These are phyloP conservation scores for Zygogramma bicolorata DNA, from an alignment of 2,888 invertebrate species.

Conservation along the genomic window DNA sequence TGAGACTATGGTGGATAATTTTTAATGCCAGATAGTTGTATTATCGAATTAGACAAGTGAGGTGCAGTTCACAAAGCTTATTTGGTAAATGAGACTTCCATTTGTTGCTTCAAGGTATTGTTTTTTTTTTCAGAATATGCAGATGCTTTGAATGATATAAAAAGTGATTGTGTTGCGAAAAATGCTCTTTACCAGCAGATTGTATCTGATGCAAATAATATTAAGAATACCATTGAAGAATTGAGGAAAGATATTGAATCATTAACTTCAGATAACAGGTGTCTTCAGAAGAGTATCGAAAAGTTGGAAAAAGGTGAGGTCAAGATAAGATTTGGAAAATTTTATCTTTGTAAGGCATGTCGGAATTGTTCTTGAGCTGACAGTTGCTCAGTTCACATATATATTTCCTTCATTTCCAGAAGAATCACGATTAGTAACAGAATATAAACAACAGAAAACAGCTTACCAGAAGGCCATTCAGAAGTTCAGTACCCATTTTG, in stretches of 20 bases:
- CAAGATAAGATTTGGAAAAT: too few species aligned
- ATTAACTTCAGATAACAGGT: not conserved
- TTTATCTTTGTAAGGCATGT: too few species aligned
- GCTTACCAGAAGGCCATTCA: constrained; percentile 14
- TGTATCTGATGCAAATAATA: not conserved
- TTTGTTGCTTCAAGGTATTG: too few species aligned
- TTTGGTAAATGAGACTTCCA: too few species aligned
- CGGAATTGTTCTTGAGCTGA: too few species aligned
- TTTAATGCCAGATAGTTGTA: too few species aligned
- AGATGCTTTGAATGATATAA: not conserved
- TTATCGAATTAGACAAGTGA: too few species aligned
- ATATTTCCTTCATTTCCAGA: not conserved
- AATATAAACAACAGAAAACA: constrained; percentile 1
- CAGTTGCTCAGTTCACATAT: not conserved
- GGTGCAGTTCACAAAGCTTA: too few species aligned
- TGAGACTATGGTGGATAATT: too few species aligned
- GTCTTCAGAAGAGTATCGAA: not conserved
- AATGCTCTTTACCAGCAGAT: not conserved
- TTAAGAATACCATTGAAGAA: not conserved
- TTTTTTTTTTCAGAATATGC: not conserved
- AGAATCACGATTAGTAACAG: not conserved
- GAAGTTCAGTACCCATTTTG: not conserved
- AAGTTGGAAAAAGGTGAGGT: constrained; percentile 2
- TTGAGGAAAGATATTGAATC: not conserved
- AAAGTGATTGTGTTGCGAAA: not conserved